Conservation (phyloP, 2,888 invertebrate species). For the Hedya salicella region DNA sequence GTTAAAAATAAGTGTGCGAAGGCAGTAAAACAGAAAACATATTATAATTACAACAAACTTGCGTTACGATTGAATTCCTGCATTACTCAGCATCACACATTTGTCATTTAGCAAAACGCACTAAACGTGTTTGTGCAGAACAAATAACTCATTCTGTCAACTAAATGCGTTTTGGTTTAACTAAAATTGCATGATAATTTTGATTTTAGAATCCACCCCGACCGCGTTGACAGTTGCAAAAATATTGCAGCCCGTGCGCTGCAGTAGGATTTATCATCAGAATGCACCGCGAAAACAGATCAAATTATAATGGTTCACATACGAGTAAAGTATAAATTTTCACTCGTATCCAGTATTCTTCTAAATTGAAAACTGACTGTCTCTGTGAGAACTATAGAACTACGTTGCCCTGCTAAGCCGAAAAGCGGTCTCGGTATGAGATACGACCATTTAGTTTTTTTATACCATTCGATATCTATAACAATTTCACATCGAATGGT, state of each 20-base stretch:
- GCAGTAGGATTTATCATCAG: slow-evolving; percentile 40
- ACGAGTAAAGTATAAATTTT: slow-evolving; percentile 39
- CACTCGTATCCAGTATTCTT: slow-evolving; percentile 15
- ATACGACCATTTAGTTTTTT: no score
- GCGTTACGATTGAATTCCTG: slow-evolving; percentile 15
- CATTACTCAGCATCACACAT: slow-evolving; percentile 35
- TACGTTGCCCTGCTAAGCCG: no score
- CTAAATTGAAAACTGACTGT: slow-evolving; percentile 8
- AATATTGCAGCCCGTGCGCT: slow-evolving; percentile 55
- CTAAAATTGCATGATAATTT: slow-evolving; percentile 81
- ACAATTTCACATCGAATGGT: no score
- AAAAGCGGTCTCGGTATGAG: no score
- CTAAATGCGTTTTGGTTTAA: slow-evolving; percentile 74
- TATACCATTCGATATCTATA: no score
- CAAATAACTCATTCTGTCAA: slow-evolving; percentile 77
- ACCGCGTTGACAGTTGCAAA: slow-evolving; percentile 72
- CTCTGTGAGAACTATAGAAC: neutral
- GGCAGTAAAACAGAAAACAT: no score
- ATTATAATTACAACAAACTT: slow-evolving; percentile 4
- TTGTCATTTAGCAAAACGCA: slow-evolving; percentile 61
- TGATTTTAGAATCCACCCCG: slow-evolving; percentile 71
- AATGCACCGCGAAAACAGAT: slow-evolving; percentile 43
- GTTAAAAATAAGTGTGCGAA: no score
- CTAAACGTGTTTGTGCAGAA: slow-evolving; percentile 64
- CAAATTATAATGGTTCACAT: slow-evolving; percentile 40